Conservation (phyloP, 1,140 invertebrate genomes). For the Carposina sasakii region DNA sequence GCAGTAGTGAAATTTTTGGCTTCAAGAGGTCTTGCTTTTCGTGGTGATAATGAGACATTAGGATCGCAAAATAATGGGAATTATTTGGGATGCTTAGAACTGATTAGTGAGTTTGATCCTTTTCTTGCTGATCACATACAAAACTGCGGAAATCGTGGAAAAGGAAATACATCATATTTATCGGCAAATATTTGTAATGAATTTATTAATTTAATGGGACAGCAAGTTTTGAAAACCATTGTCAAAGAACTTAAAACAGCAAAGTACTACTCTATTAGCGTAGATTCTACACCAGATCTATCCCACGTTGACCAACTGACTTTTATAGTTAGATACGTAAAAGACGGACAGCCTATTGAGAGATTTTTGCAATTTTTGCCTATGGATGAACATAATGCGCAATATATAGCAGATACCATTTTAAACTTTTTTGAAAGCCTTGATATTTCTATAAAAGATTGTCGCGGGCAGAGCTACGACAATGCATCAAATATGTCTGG, state of each 20-base stretch:
- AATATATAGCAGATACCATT: conserved; percentile 29
- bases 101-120: conserved; percentile 28
- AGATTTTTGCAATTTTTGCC: conserved; percentile 28
- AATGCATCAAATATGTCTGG: conserved; percentile 46
- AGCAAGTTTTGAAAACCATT: conserved; percentile 19
- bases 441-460: conserved; percentile 41
- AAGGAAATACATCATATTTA: conserved; percentile 24
- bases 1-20: conserved; percentile 7
- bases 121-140: conserved; percentile 27
- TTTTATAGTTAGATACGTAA: conserved; percentile 29
- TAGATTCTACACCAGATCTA: conserved; percentile 58
- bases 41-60: conserved; percentile 5
- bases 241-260: conserved; percentile 19
- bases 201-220: conserved; percentile 25
- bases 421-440: conserved; percentile 31
- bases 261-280: conserved; percentile 25
- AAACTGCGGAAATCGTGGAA: conserved; percentile 26
- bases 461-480: conserved; percentile 40
- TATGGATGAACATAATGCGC: conserved; percentile 22
- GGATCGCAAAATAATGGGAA: conserved; percentile 23
- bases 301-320: conserved; percentile 57
- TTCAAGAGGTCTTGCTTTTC: conserved; percentile 10
- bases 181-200: conserved; percentile 21
- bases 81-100: conserved; percentile 28
- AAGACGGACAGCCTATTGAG: conserved; percentile 21